A percentile compares a stretch with the other conserved stretches of the same genome.
Conservation (phyloP, 2,113 vertebrate genomes). For the Eulemur rufifrons region DNA sequence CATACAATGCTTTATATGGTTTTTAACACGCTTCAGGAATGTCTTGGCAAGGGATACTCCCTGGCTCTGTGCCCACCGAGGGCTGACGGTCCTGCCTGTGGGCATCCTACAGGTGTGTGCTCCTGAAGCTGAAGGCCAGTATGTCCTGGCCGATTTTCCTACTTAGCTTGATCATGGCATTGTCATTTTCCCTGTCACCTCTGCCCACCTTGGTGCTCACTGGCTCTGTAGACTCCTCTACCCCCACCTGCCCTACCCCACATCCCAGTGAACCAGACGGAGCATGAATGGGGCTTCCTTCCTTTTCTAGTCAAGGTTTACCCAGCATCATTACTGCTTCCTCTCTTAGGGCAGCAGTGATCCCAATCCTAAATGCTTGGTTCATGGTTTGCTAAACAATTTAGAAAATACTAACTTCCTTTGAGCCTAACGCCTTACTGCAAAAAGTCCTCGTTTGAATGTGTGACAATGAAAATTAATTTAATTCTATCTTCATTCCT, state of each 20-base stretch:
- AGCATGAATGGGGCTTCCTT: background rate
- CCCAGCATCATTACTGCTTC: background rate
- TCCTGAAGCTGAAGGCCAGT: background rate
- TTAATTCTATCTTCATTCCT: background rate
- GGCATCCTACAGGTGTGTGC: rapidly evolving
- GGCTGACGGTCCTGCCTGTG: too few relatives aligned
- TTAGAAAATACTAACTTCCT: background rate
- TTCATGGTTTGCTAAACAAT: background rate
- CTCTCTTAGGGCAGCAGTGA: background rate
- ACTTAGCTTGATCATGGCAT: background rate
- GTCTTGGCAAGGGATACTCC: background rate
- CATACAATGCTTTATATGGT: background rate
- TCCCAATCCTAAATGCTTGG: background rate
- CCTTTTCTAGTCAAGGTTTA: background rate
- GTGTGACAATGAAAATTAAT: background rate
- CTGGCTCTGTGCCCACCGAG: background rate
- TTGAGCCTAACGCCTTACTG: background rate
- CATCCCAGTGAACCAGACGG: background rate
- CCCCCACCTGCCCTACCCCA: background rate
- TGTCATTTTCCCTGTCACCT: background rate
- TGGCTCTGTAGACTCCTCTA: background rate
- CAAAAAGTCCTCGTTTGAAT: background rate
- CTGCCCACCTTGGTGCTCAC: background rate
- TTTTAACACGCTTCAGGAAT: background rate
- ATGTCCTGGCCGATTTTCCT: background rate